phyloP scores from a whole-genome alignment of 2,797 vertebrate genomes.

The Hapalemur alaotrensis region DNA sequence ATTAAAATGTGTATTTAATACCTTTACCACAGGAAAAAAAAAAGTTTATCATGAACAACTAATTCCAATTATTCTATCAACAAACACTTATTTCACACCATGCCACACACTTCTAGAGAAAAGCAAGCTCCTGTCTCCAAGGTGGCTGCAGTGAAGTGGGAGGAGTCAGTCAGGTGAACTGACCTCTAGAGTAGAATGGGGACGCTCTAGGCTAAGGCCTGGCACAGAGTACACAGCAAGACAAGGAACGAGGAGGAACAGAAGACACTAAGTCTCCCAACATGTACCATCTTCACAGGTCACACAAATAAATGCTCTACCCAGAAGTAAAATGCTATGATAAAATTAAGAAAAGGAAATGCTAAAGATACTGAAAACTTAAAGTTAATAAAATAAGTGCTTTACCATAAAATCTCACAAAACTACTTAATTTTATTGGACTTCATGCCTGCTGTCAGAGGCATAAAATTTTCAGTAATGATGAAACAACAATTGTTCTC shows the following conservation, averaged over 20 bases:
- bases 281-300: neutral
- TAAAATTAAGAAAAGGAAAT: neutral
- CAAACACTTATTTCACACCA: neutral
- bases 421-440: neutral
- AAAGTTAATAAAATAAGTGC: neutral
- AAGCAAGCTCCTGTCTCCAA: neutral
- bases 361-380: neutral
- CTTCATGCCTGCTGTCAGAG: neutral
- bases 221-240: neutral
- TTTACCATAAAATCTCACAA: neutral
- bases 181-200: neutral
- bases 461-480: neutral
- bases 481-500: neutral
- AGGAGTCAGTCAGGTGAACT: neutral
- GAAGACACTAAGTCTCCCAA: neutral
- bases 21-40: neutral
- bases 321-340: neutral
- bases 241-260: neutral
- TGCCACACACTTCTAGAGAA: neutral
- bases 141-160: neutral
- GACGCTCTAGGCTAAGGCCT: accelerated
- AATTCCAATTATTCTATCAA: neutral
- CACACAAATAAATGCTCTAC: neutral
- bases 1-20: neutral
- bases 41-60: neutral